Conservation (phyloP, 2,888 invertebrate species). For the Eremobia ochroleuca region DNA sequence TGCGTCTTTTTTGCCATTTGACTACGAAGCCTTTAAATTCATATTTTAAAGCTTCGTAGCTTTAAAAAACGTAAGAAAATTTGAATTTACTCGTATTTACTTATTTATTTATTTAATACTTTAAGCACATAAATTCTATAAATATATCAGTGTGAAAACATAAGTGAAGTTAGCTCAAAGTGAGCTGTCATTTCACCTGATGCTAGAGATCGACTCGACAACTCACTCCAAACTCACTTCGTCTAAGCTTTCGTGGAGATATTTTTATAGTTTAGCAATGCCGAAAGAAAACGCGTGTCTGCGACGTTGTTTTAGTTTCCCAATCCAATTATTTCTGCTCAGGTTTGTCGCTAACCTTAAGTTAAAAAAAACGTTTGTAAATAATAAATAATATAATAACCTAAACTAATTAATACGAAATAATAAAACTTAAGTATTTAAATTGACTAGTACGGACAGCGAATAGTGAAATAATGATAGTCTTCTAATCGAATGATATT, state of each 20-base stretch:
- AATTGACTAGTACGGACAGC: slow-evolving; percentile 31
- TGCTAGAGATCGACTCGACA: neutral
- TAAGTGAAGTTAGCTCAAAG: neutral
- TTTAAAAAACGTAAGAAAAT: too few relatives aligned
- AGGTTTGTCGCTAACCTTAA: neutral
- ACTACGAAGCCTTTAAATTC: neutral
- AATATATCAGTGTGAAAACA: neutral
- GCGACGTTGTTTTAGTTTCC: too few relatives aligned
- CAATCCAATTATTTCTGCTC: too few relatives aligned
- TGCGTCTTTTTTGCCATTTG: neutral
- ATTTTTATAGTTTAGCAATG: neutral
- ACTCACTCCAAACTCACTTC: neutral
- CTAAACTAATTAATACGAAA: neutral
- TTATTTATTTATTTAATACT: too few relatives aligned
- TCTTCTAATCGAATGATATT: neutral
- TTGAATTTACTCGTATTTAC: too few relatives aligned
- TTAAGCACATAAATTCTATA: too few relatives aligned
- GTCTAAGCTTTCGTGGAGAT: neutral
- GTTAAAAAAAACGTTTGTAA: neutral
- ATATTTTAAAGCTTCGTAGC: too few relatives aligned
- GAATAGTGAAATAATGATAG: neutral
- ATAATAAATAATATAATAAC: too few relatives aligned
- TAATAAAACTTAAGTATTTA: slow-evolving; percentile 3
- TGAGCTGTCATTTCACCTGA: neutral
- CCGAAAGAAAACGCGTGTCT: neutral